Base-by-base conservation (phyloP, 2,797 vertebrate genomes). In the Sebastes wilsoni region DNA sequence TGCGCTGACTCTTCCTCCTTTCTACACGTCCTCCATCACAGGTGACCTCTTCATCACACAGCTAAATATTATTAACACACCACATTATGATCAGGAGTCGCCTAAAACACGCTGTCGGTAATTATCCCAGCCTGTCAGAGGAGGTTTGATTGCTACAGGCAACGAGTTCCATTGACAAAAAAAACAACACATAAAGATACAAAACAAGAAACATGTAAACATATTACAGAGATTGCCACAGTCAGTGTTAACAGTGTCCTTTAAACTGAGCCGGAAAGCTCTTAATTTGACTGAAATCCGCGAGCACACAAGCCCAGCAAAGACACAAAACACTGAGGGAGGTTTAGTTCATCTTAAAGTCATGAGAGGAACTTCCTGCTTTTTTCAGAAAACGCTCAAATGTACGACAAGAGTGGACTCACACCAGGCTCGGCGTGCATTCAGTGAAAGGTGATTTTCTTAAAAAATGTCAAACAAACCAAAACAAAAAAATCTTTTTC, bases 201-300 rank as follows among this genome's bases (percentile, higher is more conserved):
- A 70, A 46, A 71, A 49, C 38, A 36, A 70, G n/a, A 64, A 62
- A 81, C 68, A 86, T 88, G 89, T 88, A 89, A 89, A 88, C 89
- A 87, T 64, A 23, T 77, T 3, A 55, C 52, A 66, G 54, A 75
- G 77, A 68, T 72, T 12, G 74, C 66, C 66, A 69, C 70, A 67
- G 70, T 75, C 79, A 56, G 72, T 10, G 66, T 52, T n/a, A 30
- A 68, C 79, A 18, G 23, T 2, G 52, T 66, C 69, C 27, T 36
- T 62, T 7, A 23, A 66, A 60, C 30, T 12, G 66, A 67, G 30
- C 28, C 8, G 18, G 38, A 68, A 61, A 61, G 36, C 62, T 59
- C 55, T 27, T 3, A 4, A 18, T 23, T 14, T 0, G 28, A 46
- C 36, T 38, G 66, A 28, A n/a, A 22, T 8, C 32, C 3, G 65